Percentiles rank a stretch among this genome's conserved stretches.
Conservation (phyloP, 2,113 vertebrate genomes). For the Sigmodon hispidus region DNA sequence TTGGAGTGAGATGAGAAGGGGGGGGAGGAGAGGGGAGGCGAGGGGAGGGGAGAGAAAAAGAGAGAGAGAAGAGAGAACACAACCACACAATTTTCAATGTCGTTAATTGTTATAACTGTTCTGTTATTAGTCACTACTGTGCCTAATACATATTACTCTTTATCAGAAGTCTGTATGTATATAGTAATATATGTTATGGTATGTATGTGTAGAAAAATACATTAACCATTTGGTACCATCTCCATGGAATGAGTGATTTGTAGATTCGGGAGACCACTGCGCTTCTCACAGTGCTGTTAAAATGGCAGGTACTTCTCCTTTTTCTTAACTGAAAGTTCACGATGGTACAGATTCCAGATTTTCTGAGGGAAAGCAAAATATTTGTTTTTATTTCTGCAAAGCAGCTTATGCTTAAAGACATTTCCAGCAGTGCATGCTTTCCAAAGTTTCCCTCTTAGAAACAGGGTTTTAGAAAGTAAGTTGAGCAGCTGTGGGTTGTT, state of each 20-base stretch:
- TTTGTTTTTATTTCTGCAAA: constrained; percentile 59
- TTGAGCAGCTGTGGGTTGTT: not conserved
- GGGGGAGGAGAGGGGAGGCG: not conserved
- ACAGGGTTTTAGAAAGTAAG: not conserved
- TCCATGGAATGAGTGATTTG: not conserved
- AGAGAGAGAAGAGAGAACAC: not conserved
- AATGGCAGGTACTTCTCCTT: not conserved
- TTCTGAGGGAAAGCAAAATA: constrained; percentile 65
- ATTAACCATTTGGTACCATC: not conserved
- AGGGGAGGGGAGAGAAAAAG: not conserved
- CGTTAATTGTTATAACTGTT: not conserved
- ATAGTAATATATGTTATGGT: not conserved
- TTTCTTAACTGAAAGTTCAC: not conserved
- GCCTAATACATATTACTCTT: not conserved
- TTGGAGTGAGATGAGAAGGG: not conserved
- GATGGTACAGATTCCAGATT: constrained; percentile 46
- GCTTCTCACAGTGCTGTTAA: not conserved
- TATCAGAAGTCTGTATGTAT: not conserved
- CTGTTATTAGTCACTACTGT: not conserved
- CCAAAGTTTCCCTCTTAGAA: constrained; percentile 19
- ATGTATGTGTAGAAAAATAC: not conserved
- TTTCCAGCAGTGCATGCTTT: constrained; percentile 42
- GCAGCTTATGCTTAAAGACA: constrained; percentile 59
- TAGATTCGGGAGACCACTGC: not conserved
- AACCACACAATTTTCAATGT: not conserved